Evolutionary conservation across 37 sponge, comb jelly and placozoan genomes (phyloP).

Genomic region (Bolinopsis microptera): DNA sequence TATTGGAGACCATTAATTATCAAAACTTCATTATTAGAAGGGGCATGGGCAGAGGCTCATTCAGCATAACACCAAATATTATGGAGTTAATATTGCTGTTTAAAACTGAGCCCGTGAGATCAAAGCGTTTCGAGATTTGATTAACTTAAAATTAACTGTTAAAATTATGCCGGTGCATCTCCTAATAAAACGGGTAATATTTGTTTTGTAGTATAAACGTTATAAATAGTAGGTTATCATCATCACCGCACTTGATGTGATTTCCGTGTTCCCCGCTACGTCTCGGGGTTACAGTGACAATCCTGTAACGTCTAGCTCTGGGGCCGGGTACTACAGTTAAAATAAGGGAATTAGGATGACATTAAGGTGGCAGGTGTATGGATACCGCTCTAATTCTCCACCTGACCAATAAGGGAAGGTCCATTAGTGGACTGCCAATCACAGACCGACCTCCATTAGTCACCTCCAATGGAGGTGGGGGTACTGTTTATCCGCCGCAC

Average conservation of each 20-base stretch:
- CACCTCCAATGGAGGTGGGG: neutral
- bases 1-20: neutral
- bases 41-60: neutral
- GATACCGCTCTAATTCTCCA: neutral
- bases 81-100: neutral
- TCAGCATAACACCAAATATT: neutral
- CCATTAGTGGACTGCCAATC: neutral
- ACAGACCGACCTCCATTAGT: neutral
- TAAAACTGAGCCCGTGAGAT: neutral
- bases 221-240: neutral
- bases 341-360: neutral
- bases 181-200: neutral
- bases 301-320: neutral
- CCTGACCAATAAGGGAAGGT: neutral
- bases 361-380: neutral
- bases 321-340: neutral
- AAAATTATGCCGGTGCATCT: neutral
- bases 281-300: too few relatives aligned
- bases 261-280: neutral
- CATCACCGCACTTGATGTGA: neutral
- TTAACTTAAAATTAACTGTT: neutral
- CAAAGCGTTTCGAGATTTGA: neutral
- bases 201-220: conserved; percentile 23
- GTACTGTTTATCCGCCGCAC: neutral
- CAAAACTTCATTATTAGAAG: neutral